Evolutionary conservation across 2,797 vertebrate species (phyloP).

Genomic region (Paguma larvata): DNA sequence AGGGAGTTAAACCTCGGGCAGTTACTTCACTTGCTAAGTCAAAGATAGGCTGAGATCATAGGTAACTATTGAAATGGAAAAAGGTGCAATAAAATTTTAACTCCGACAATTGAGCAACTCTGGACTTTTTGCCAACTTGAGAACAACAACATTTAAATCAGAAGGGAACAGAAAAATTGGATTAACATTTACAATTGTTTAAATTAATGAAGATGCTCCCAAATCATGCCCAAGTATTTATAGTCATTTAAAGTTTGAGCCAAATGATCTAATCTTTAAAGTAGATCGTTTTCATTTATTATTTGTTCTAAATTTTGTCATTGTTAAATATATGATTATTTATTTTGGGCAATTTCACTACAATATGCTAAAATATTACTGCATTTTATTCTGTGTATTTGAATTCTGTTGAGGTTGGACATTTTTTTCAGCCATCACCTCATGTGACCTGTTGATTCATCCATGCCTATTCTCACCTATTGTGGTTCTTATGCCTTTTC

Average conservation of each 20-base stretch:
- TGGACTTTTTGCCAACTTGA: not conserved
- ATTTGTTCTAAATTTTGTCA: slow-evolving; percentile 31
- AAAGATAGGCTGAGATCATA: slow-evolving; percentile 31
- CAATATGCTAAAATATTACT: not conserved
- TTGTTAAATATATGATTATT: not conserved
- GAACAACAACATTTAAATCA: not conserved
- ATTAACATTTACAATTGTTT: not conserved
- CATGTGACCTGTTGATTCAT: slow-evolving; percentile 29
- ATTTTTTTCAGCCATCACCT: not conserved
- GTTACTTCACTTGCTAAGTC: slow-evolving; percentile 17
- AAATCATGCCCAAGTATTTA: slow-evolving; percentile 19
- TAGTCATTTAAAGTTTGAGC: not conserved
- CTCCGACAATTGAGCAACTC: not conserved
- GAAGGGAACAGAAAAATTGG: not conserved
- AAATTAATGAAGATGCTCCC: not conserved
- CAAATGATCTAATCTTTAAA: slow-evolving; percentile 33
- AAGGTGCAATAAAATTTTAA: not conserved
- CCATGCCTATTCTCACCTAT: not conserved
- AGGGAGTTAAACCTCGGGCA: not conserved
- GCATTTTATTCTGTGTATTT: slow-evolving; percentile 30
- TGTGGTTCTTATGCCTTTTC: not conserved
- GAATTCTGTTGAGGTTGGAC: not conserved
- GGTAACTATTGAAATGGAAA: slow-evolving; percentile 40
- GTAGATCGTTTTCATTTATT: not conserved
- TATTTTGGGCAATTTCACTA: not conserved